Conservation (phyloP, 2,113 vertebrate species). For the Paracyprichromis sp. region DNA sequence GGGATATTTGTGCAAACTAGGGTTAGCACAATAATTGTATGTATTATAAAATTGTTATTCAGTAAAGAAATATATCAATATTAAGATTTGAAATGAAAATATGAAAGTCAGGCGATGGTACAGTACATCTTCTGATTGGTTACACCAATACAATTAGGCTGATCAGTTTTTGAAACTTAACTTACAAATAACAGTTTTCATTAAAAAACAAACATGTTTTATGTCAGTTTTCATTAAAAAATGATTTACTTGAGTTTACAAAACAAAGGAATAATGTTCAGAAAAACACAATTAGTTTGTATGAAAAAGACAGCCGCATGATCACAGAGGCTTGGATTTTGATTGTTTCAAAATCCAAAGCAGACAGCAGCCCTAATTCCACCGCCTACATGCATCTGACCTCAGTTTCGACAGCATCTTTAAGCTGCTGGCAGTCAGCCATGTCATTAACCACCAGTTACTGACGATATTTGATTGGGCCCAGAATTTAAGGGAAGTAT, state of each 20-base stretch:
- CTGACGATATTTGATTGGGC: background rate
- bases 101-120: background rate
- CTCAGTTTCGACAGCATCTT: background rate
- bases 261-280: background rate
- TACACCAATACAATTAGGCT: background rate
- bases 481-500: background rate
- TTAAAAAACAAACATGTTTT: background rate
- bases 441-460: background rate
- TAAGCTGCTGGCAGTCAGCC: background rate
- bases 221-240: background rate
- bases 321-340: background rate
- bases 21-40: background rate
- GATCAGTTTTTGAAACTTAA: background rate
- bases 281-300: background rate
- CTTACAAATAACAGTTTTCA: background rate
- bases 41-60: background rate
- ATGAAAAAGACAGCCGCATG: background rate
- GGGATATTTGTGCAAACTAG: background rate
- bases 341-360: background rate
- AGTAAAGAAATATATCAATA: background rate
- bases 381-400: background rate
- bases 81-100: background rate
- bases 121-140: background rate
- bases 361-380: background rate
- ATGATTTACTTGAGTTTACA: background rate